A percentile compares a stretch with the other conserved stretches of the same genome.
These are phyloP conservation scores for Scytalopus superciliaris DNA, from an alignment of 2,113 vertebrate species.

Conservation along the genomic window DNA sequence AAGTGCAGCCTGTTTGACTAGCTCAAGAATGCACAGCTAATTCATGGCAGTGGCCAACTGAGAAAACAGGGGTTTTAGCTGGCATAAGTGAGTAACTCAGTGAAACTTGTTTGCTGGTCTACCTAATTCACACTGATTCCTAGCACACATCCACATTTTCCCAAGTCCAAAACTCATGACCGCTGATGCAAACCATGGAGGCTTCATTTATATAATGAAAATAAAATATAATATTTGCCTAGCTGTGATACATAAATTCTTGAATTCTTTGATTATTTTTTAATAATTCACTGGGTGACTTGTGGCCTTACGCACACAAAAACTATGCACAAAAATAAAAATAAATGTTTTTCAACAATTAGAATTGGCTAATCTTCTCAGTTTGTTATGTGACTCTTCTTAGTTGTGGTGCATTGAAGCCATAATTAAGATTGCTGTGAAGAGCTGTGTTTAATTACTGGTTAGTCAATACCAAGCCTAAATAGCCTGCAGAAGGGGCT, in stretches of 20 bases:
- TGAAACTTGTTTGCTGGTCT: background rate
- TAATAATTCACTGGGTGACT: background rate
- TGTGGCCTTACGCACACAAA: background rate
- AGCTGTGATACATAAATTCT: background rate
- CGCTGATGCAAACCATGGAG: background rate
- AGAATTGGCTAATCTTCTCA: slow-evolving; percentile 34
- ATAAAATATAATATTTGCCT: background rate
- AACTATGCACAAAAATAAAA: slow-evolving; percentile 22
- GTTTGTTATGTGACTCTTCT: slow-evolving; percentile 27
- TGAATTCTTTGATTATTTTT: background rate
- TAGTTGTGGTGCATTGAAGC: slow-evolving; percentile 18
- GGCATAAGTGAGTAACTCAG: background rate
- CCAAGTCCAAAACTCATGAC: background rate
- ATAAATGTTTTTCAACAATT: slow-evolving; percentile 21
- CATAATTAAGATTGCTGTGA: slow-evolving; percentile 42
- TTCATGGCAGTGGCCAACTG: background rate
- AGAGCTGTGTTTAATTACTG: slow-evolving; percentile 58
- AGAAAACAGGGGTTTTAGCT: background rate
- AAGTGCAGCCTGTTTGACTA: background rate
- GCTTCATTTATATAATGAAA: background rate
- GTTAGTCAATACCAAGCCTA: slow-evolving; percentile 42
- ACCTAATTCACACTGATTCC: background rate
- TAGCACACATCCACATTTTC: background rate
- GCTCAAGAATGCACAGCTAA: background rate
- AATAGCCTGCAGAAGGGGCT: slow-evolving; percentile 33